Percentiles rank a stretch among this genome's conserved stretches.
Evolutionary conservation across 2,113 vertebrate genomes (phyloP).

Genomic region (Indicator indicator): DNA sequence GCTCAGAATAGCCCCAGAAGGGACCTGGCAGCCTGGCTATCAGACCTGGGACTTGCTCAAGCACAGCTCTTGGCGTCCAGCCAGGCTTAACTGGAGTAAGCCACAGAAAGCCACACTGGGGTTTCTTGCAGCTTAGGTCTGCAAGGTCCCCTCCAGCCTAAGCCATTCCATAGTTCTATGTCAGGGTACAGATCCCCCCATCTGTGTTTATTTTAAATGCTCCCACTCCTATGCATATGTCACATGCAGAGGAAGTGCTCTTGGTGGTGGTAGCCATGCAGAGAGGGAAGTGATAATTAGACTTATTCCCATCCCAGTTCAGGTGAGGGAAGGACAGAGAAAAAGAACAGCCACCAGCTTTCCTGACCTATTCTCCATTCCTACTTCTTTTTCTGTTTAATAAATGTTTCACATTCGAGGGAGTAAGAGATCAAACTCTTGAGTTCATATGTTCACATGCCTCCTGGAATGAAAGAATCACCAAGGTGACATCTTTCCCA

Average conservation of each 20-base stretch:
- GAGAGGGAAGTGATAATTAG: neutral
- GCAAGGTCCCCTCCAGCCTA: too few relatives aligned
- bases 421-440: neutral
- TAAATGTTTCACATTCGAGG: neutral
- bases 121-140: neutral
- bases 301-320: neutral
- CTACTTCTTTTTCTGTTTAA: neutral
- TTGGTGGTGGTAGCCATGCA: neutral
- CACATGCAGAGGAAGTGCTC: neutral
- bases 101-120: neutral
- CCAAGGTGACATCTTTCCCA: neutral
- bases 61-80: neutral
- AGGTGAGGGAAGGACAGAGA: neutral
- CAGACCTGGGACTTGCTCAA: neutral
- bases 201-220: neutral
- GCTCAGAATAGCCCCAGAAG: neutral
- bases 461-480: neutral
- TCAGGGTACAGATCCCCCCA: neutral
- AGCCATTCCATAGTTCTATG: too few relatives aligned
- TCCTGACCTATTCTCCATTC: neutral
- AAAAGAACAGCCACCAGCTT: neutral
- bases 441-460: neutral
- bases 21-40: neutral
- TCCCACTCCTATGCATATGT: neutral
- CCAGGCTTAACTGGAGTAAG: neutral